Base-by-base conservation (phyloP, 2,888 invertebrate species). In the Didymodactylos carnosus region DNA sequence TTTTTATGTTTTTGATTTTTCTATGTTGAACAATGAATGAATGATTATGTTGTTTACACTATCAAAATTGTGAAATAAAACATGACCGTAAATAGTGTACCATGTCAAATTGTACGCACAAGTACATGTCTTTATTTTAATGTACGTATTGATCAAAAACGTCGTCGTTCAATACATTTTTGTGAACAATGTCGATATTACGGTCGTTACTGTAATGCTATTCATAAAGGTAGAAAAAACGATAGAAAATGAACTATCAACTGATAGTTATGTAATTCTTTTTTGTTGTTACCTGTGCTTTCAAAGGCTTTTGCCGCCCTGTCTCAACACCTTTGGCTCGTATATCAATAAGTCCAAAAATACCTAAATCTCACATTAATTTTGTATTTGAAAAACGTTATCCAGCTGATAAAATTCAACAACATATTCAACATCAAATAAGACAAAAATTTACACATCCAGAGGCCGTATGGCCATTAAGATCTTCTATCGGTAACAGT, bases 381-480 rank as follows among this genome's bases (percentile, higher is more conserved):
- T 74, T 74, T 43, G 69, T 74, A 51, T 74, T 74, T 40, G 74
- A 74, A 39, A 35, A 71, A 23, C 71, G 74, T 25, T 74, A 74
- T 69, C 74, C 74, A 27, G 25, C 53, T 46, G 70, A 43, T 29
- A 39, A 70, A 46, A 43, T 70, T 35, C 35, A 62, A 35, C 62
- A 62, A 62, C 62, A 62, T 62, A 62, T 62, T n/a, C 62, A 62
- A 62, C 35, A 62, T 35, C 62, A 62, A 62, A 62, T 62, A 35
- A 29, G 62, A 62, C 62, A 62, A 35, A 62, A 62, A 62, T 62
- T 62, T 35, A 62, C 29, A 29, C 29, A 62, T 62, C 62, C 62
- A 0, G 62, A 62, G 62, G 62, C 62, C 35, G 35, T 62, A 62
- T 62, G 62, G 62, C 62, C 62, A 62, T 35, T 62, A 19, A 62